Evolutionary conservation across 2,797 vertebrate genomes (phyloP).

Genomic region (Poeciliopsis gracilis): DNA sequence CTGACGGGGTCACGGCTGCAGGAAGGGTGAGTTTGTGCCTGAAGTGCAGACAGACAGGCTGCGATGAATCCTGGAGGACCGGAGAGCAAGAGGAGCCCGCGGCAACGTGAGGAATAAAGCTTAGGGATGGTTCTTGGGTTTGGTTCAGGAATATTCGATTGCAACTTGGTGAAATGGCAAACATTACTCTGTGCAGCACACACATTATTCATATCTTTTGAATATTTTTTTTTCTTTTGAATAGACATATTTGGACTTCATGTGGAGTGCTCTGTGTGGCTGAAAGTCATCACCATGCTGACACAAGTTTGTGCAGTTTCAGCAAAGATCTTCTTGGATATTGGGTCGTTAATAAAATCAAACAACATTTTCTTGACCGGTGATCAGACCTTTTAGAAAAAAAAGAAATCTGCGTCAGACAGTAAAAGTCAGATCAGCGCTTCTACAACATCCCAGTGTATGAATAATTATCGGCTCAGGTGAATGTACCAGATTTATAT

Average conservation of each 20-base stretch:
- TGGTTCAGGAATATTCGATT: not conserved
- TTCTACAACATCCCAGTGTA: not conserved
- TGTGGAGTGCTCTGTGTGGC: not conserved
- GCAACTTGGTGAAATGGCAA: not conserved
- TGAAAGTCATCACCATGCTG: not conserved
- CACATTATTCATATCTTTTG: not conserved
- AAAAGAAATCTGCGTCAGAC: not conserved
- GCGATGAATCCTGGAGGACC: not conserved
- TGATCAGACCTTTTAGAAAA: not conserved
- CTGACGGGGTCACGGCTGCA: slow-evolving; percentile 40
- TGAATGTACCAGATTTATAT: not conserved
- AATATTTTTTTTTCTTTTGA: not conserved
- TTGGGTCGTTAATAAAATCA: not conserved
- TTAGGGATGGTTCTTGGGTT: not conserved
- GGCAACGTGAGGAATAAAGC: not conserved
- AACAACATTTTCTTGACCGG: not conserved
- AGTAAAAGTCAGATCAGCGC: not conserved
- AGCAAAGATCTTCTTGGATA: not conserved
- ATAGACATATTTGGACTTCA: not conserved
- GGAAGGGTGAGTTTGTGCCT: not conserved
- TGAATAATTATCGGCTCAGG: not conserved
- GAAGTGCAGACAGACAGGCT: not conserved
- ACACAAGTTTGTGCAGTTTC: not conserved
- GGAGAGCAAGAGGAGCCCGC: not conserved
- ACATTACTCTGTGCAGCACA: not conserved